These are phyloP conservation scores for Mongoloraphidia duomilia DNA, from an alignment of 2,888 invertebrate species.

Conservation along the genomic window DNA sequence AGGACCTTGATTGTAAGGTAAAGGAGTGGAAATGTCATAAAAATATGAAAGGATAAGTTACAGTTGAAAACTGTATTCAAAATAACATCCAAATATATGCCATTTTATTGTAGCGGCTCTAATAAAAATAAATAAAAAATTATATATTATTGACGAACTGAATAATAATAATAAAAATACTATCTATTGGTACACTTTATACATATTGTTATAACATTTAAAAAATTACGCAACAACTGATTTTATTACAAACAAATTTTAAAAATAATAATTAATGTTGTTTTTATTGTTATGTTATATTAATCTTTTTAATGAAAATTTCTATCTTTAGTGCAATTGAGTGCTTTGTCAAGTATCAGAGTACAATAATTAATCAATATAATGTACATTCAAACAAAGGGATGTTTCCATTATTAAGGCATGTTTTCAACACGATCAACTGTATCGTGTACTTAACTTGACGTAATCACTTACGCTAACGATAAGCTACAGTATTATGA, in stretches of 20 bases:
- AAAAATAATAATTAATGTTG: not conserved
- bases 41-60: not conserved
- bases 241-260: conserved; percentile 3
- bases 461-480: too few species aligned
- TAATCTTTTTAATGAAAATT: not conserved
- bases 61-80: conserved; percentile 7
- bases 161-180: conserved; percentile 1
- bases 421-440: too few species aligned
- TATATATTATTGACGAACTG: not conserved
- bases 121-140: conserved; percentile 2
- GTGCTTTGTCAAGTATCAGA: too few species aligned
- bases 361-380: too few species aligned
- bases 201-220: conserved; percentile 1
- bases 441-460: too few species aligned
- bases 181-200: conserved; percentile 1
- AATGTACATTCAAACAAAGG: too few species aligned
- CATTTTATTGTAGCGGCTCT: conserved; percentile 30
- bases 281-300: not conserved
- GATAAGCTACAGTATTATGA: too few species aligned
- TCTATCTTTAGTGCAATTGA: not conserved
- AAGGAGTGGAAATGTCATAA: too few species aligned
- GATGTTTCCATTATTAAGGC: too few species aligned
- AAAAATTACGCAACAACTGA: not conserved
- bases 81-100: conserved; percentile 34
- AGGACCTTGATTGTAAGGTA: too few species aligned